These are phyloP conservation scores for Poicephalus gulielmi DNA, from an alignment of 2,113 vertebrate species.

Conservation along the genomic window DNA sequence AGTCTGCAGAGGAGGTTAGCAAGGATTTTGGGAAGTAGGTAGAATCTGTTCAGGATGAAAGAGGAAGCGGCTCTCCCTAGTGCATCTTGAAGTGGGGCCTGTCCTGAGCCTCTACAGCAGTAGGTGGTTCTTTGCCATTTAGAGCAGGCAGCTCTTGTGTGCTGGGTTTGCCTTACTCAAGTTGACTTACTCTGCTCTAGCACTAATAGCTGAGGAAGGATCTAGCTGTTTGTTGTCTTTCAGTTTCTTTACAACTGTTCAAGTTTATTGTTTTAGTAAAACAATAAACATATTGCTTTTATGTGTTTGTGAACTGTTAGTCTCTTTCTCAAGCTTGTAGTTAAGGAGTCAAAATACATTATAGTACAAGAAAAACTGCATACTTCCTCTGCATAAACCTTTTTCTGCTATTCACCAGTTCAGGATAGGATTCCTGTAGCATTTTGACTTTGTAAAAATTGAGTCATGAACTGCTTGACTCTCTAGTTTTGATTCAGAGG, in stretches of 20 bases:
- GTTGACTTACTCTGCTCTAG: not conserved
- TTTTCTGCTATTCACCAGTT: not conserved
- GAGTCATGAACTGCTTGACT: not conserved
- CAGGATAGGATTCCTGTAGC: not conserved
- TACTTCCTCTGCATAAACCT: not conserved
- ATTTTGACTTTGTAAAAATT: not conserved
- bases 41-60: not conserved
- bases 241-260: not conserved
- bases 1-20: slow-evolving; percentile 67
- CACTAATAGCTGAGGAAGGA: not conserved
- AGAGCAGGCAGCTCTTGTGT: not conserved
- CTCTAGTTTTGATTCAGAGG: not conserved
- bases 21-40: not conserved
- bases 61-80: not conserved
- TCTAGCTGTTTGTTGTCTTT: not conserved
- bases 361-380: not conserved
- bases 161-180: not conserved
- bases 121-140: not conserved
- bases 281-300: not conserved
- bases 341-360: not conserved
- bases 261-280: not conserved
- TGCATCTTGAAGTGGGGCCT: not conserved
- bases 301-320: not conserved
- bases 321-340: not conserved
- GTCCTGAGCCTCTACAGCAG: not conserved